A percentile compares a stretch with the other conserved stretches of the same genome.
phyloP scores from a whole-genome alignment of 2,888 invertebrate genomes.

The Caenorhabditis japonica region DNA sequence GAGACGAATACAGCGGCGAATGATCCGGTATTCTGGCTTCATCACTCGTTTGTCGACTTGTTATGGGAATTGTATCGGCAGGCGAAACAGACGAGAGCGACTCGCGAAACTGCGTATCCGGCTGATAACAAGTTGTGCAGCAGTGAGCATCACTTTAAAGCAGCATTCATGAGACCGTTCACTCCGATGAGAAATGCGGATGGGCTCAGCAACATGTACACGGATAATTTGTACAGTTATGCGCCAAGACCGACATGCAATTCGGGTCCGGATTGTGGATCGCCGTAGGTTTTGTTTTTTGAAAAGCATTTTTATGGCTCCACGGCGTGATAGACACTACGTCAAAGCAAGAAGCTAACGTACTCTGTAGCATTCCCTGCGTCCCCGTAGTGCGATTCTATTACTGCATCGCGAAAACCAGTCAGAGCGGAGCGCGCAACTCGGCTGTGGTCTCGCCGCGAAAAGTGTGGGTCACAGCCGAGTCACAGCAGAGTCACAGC shows the following conservation, averaged over 20 bases:
- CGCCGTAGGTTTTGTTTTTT: slow-evolving; percentile 44
- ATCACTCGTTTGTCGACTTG: slow-evolving; percentile 77
- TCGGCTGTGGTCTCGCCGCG: no score
- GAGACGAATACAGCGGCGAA: slow-evolving; percentile 76
- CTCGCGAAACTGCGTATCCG: slow-evolving; percentile 66
- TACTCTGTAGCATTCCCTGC: no score
- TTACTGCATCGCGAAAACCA: no score
- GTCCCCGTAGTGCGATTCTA: no score
- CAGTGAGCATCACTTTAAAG: slow-evolving; percentile 62
- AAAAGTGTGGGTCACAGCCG: no score
- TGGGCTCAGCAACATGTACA: slow-evolving; percentile 72
- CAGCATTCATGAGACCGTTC: slow-evolving; percentile 68
- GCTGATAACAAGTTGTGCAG: slow-evolving; percentile 61
- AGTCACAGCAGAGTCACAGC: no score
- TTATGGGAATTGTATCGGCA: slow-evolving; percentile 77
- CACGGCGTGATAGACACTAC: no score
- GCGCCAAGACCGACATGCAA: slow-evolving; percentile 69
- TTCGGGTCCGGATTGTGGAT: slow-evolving; percentile 60
- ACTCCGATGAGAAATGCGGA: slow-evolving; percentile 70
- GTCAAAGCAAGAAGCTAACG: no score
- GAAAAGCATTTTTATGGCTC: no score
- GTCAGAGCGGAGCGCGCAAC: no score
- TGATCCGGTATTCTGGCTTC: slow-evolving; percentile 78
- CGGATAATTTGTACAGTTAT: slow-evolving; percentile 71
- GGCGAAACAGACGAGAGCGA: slow-evolving; percentile 54